Conservation (phyloP, 2,888 invertebrate genomes). For the Sabellastarte sp. region DNA sequence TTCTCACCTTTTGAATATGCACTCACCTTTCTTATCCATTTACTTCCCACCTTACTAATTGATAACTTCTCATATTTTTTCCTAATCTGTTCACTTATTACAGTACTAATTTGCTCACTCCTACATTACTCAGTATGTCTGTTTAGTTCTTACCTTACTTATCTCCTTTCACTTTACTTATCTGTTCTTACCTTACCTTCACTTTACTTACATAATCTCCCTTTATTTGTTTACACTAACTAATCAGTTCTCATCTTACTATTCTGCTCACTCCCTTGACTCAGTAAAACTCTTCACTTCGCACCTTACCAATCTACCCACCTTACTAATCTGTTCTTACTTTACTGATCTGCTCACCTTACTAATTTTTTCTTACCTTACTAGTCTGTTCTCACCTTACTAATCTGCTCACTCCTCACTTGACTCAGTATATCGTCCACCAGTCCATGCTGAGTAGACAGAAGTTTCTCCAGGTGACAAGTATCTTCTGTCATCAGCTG, state of each 20-base stretch:
- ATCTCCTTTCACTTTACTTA: no score
- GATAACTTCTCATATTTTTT: no score
- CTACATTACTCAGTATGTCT: no score
- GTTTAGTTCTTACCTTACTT: no score
- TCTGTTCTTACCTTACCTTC: neutral
- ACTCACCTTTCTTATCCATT: no score
- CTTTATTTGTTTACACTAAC: neutral
- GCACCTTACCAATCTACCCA: no score
- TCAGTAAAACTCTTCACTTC: slow-evolving; percentile 11
- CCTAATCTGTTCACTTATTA: no score
- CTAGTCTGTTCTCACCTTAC: neutral
- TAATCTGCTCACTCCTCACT: neutral
- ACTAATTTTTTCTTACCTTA: neutral
- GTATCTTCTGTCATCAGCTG: slow-evolving; percentile 30
- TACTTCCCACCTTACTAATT: no score
- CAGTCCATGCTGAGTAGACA: slow-evolving; percentile 1
- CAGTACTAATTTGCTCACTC: no score
- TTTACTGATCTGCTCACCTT: slow-evolving; percentile 1
- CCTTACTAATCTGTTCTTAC: neutral
- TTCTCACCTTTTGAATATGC: no score
- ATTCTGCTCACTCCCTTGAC: neutral
- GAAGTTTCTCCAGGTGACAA: slow-evolving; percentile 8
- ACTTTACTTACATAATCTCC: neutral
- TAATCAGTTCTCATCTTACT: no score
- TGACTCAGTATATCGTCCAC: slow-evolving; percentile 11